A percentile compares a stretch with the other conserved stretches of the same genome.
Evolutionary conservation across 2,888 invertebrate genomes (phyloP).

Genomic region (Cryptocephalus primarius): DNA sequence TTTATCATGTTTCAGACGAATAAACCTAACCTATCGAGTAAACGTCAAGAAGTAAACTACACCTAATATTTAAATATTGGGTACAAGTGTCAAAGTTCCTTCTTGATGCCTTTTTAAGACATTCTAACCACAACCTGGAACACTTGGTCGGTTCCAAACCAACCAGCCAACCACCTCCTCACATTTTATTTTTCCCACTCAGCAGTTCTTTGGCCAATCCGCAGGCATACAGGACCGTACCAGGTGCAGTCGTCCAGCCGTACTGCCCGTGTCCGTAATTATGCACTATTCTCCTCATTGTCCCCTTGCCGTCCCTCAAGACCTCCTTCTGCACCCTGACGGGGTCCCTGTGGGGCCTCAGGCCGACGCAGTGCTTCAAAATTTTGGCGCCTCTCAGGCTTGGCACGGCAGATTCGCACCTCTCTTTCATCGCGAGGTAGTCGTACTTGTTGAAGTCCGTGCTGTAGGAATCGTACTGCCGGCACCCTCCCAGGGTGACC

Average conservation of each 20-base stretch:
- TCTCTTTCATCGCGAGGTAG: conserved; percentile 62
- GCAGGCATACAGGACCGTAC: conserved; percentile 70
- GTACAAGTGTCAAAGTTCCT: too few relatives aligned
- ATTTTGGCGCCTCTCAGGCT: conserved; percentile 50
- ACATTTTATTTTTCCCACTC: conserved; percentile 32
- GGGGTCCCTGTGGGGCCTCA: conserved; percentile 69
- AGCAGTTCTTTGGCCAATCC: conserved; percentile 49
- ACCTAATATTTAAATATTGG: too few relatives aligned
- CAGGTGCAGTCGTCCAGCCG: conserved; percentile 83
- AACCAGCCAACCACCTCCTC: conserved; percentile 7
- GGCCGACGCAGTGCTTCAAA: conserved; percentile 58
- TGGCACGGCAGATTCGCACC: conserved; percentile 68
- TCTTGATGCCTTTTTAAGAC: too few relatives aligned
- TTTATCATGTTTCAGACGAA: too few relatives aligned
- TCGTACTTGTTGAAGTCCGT: conserved; percentile 57
- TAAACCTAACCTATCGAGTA: too few relatives aligned
- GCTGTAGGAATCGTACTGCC: conserved; percentile 73
- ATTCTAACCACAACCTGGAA: too few relatives aligned
- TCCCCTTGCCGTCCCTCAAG: conserved; percentile 33
- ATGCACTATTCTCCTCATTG: conserved; percentile 63
- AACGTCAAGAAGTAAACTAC: too few relatives aligned
- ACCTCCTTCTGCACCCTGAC: conserved; percentile 62
- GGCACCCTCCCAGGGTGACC: conserved; percentile 76
- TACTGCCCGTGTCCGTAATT: conserved; percentile 95
- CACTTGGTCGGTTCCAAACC: too few relatives aligned